phyloP scores from a whole-genome alignment of 92 coral and sea anemone species.

The Epizoanthus scotinus region DNA sequence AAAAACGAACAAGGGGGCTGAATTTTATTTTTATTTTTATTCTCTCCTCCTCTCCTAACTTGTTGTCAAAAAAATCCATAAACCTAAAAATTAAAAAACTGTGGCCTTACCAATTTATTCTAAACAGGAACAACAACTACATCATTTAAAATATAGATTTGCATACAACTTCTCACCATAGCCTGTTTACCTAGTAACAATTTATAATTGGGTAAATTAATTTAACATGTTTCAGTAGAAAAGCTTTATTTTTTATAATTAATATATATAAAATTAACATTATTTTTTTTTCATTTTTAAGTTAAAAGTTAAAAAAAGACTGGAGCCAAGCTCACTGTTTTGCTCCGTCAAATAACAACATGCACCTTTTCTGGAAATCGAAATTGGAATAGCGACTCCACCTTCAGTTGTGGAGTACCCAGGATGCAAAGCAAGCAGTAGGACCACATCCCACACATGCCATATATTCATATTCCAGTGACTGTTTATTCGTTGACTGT shows the following conservation, averaged over 20 bases:
- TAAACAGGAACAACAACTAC: too few species aligned
- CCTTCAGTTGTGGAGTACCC: not conserved
- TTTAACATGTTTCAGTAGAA: too few species aligned
- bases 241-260: not conserved
- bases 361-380: constrained; percentile 17
- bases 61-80: too few species aligned
- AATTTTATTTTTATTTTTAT: too few species aligned
- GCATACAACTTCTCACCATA: too few species aligned
- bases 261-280: not conserved
- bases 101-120: too few species aligned
- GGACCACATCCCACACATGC: not conserved
- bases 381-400: constrained; percentile 19
- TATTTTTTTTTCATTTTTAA: not conserved
- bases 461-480: not conserved
- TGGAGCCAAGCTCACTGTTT: not conserved
- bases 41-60: too few species aligned
- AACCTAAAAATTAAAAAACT: too few species aligned
- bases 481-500: not conserved
- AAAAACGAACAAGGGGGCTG: too few species aligned
- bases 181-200: too few species aligned
- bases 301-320: not conserved
- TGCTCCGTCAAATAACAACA: constrained; percentile 5
- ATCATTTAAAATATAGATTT: too few species aligned
- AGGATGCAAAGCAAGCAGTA: constrained; percentile 5
- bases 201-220: too few species aligned